Base-by-base conservation (phyloP, 2,113 vertebrate genomes). In the Chascanopsetta lugubris region DNA sequence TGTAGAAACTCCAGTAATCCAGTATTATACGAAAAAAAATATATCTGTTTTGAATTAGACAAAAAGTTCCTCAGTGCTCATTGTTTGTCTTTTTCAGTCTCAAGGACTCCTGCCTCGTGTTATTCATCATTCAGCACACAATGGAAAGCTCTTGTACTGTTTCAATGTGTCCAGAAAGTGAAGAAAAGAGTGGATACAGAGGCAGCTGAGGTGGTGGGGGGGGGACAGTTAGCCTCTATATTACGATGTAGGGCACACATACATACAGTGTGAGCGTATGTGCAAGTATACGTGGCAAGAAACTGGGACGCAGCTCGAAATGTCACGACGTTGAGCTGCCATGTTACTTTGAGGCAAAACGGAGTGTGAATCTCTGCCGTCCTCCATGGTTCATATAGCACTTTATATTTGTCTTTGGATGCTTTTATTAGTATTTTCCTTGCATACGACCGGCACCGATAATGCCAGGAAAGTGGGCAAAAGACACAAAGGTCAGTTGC, bases 401-500 rank as follows among this genome's bases (percentile, higher is more conserved):
- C 40, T 22, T 12, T 48, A n/a, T 29, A 20, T 66, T 49, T 15
- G 36, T 51, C 29, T 64, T 5, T 15, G 25, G 49, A 17, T 6
- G 21, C 18, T 32, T 17, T 3, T 20, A 21, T 55, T 2, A 38
- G 22, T 57, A 27, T n/a, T n/a, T n/a, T n/a, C n/a, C 43, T n/a
- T 50, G 6, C n/a, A n/a, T n/a, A 63, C 29, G 15, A 20, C 67
- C 47, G 55, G 38, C 5, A 34, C n/a, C 38, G n/a, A 47, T 2
- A 1, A 32, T 47, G 17, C 27, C 45, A 24, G 2, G 12, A 11
- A 62, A 56, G 29, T 4, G n/a, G 10, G 18, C 18, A 54, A 47
- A 65, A 22, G 17, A 32, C 7, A 1, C 25, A 68, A 71, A 61
- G 43, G 51, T 69, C 60, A 67, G 76, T 54, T 13, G 7, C 20